A percentile compares a stretch with the other conserved stretches of the same genome.
Conservation (phyloP, 2,888 invertebrate genomes). For the Sphinx pinastri region DNA sequence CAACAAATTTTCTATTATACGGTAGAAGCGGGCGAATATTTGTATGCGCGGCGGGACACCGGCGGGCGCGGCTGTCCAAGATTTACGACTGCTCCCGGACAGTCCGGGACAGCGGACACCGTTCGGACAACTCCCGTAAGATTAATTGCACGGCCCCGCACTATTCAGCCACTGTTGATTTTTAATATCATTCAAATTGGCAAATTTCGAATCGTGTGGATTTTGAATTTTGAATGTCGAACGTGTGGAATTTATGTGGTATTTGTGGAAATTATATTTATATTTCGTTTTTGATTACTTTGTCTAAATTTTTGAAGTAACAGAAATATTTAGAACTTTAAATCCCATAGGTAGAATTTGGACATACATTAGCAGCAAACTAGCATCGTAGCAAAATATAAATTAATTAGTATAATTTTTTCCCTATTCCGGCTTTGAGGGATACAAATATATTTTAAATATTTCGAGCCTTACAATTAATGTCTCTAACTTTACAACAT, state of each 20-base stretch:
- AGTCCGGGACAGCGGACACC: conserved; percentile 57
- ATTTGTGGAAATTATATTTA: not conserved
- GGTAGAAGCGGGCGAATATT: conserved; percentile 51
- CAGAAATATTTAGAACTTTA: no score
- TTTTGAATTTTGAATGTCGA: conserved; percentile 13
- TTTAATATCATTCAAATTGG: conserved; percentile 59
- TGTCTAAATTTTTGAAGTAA: no score
- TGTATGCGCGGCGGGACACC: conserved; percentile 64
- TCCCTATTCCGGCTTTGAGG: no score
- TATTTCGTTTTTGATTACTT: not conserved
- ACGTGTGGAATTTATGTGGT: not conserved
- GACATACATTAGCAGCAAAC: no score
- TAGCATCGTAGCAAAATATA: no score
- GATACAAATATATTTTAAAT: no score
- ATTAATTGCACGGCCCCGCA: conserved; percentile 66
- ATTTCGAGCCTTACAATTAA: not conserved
- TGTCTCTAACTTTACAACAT: not conserved
- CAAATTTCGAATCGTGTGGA: conserved; percentile 22
- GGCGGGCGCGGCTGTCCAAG: conserved; percentile 66
- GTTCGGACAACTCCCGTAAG: conserved; percentile 65
- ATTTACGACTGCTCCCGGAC: conserved; percentile 56
- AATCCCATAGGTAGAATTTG: no score
- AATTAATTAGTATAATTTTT: no score
- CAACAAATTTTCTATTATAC: conserved; percentile 56
- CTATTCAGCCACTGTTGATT: conserved; percentile 64